These are phyloP conservation scores for Harpagifer antarcticus DNA, from an alignment of 2,797 vertebrate species.

Conservation along the genomic window DNA sequence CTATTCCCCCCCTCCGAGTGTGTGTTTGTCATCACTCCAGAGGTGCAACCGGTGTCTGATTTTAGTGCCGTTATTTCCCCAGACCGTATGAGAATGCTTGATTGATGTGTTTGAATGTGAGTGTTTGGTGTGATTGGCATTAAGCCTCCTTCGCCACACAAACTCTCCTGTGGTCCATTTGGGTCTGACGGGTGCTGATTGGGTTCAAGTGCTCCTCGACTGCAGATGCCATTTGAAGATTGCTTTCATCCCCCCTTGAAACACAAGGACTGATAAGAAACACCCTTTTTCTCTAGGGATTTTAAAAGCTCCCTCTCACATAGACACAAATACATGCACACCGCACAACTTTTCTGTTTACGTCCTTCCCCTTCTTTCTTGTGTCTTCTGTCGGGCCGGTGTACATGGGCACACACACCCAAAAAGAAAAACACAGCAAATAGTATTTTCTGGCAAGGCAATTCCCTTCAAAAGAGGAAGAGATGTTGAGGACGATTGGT, in stretches of 20 bases:
- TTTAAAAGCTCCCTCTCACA: conserved; percentile 37
- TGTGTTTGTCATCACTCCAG: conserved; percentile 40
- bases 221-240: conserved; percentile 79
- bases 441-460: conserved; percentile 61
- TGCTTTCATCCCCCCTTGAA: conserved; percentile 74
- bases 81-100: conserved; percentile 30
- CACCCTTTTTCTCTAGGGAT: conserved; percentile 48
- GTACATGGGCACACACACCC: conserved; percentile 20
- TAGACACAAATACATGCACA: conserved; percentile 35
- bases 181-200: conserved; percentile 75
- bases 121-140: conserved; percentile 68
- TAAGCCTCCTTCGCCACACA: conserved; percentile 60
- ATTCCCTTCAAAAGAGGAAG: conserved; percentile 62
- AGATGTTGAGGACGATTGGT: conserved; percentile 64
- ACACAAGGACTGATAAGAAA: conserved; percentile 76
- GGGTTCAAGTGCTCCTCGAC: conserved; percentile 77
- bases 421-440: conserved; percentile 58
- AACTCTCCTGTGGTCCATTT: conserved; percentile 74
- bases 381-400: conserved; percentile 19
- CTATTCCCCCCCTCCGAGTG: conserved; percentile 25
- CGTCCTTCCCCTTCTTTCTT: conserved; percentile 17
- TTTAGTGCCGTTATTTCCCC: conserved; percentile 46
- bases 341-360: conserved; percentile 29
- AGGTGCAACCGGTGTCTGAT: conserved; percentile 40
- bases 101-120: conserved; percentile 60